Evolutionary conservation across 1,140 invertebrate genomes (phyloP), one percentile per base, ranked within the genome.

Genomic region (Trigoniulus corallinus): DNA sequence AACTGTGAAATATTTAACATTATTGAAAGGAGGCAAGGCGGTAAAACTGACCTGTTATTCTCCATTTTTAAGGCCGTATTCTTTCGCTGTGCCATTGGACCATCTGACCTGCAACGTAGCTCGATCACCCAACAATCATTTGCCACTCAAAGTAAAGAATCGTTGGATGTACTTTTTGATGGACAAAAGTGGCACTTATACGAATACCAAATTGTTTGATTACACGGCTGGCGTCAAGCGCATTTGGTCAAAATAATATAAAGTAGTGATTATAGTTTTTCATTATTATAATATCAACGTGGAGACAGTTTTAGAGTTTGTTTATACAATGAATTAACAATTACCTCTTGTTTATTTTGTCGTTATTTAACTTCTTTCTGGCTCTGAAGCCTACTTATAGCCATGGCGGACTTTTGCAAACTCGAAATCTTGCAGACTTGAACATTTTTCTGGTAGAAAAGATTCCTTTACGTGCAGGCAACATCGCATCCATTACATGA

Each of bases 151-250:
- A 69, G 70, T 84, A 0, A 77, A 76, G 57, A 72, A 74, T 10
- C 71, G 69, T 55, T 64, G 61, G 43, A 72, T 82, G 42, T 75
- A 75, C 65, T 84, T 79, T 57, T 72, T 84, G 53, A 56, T 84
- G 18, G 81, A 84, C 61, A 81, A 79, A 69, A 69, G 56, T 50
- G 82, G 82, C 40, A 73, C 76, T 58, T 84, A 83, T 59, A 72
- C 68, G 47, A 78, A 82, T 58, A 61, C 74, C 1, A 54, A 72
- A 51, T 59, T 84, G 2, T 84, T 82, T 68, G 82, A 84, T 59
- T 66, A 72, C 56, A 80, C 78, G 23, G 79, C 77, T 21, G 81
- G 80, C 0, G 64, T 83, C 4, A 72, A 72, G 53, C 66, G 80
- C 54, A 72, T 62, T 13, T 58, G 66, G 48, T 21, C 13, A 49